phyloP scores from a whole-genome alignment of 2,888 invertebrate species.

The Rhopalosiphum nymphaeae region DNA sequence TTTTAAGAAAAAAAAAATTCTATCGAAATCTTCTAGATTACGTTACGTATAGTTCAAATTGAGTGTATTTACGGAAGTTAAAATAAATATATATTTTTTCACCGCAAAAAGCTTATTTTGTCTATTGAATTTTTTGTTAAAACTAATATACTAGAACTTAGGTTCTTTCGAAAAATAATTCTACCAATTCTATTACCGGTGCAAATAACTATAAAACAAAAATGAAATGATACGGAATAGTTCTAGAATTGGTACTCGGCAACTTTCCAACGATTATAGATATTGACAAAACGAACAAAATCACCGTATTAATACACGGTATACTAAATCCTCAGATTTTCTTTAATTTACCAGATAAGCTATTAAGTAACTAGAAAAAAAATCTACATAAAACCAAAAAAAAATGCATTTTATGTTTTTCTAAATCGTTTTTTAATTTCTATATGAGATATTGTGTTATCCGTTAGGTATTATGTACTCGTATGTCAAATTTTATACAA shows the following conservation, averaged over 20 bases:
- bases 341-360: background rate
- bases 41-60: background rate
- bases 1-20: background rate
- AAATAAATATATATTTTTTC: background rate
- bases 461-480: too few relatives aligned
- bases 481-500: background rate
- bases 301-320: background rate
- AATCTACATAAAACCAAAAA: background rate
- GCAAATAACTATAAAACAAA: background rate
- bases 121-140: background rate
- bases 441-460: background rate
- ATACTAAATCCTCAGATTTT: background rate
- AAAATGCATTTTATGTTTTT: background rate
- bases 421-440: constrained; percentile 29
- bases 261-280: background rate
- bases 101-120: background rate
- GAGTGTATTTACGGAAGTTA: background rate
- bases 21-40: background rate
- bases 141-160: background rate
- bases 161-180: background rate
- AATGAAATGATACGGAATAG: background rate
- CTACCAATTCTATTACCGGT: background rate
- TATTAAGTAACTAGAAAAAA: background rate
- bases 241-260: background rate
- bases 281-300: background rate